Base-by-base conservation (phyloP, 2,113 vertebrate genomes). In the Sylvicapra grimmia region DNA sequence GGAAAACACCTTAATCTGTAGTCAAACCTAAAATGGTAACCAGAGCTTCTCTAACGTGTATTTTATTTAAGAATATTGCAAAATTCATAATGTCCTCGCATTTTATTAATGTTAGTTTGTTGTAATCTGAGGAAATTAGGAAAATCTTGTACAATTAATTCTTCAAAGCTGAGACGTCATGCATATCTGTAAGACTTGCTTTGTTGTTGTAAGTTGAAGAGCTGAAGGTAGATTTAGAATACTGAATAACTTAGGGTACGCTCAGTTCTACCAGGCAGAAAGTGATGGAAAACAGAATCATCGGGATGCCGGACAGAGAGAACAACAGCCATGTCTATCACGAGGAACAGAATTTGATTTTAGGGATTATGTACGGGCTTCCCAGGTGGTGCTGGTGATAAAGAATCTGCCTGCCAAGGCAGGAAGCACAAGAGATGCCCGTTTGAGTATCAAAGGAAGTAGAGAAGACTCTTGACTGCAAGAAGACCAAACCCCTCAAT, bases 21-120 rank as follows among this genome's bases (percentile, higher is more conserved):
- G 93, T 94, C 77, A 91, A 94, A 86, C 31, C 63, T 92, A 44
- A 93, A 94, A 56, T 94, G 75, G 75, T 25, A 96, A 72, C 12
- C 23, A 88, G 54, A 75, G 15, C 2, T 54, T 96, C 95, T 59
- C 79, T 72, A 77, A 31, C 19, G 54, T 84, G 4, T 87, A 79
- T 68, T 97, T 97, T 86, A 86, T 89, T 77, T 58, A 40, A 86
- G 33, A 77, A 89, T 63, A 10, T 86, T 72, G 77, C 86, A 16
- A 85, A 94, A 94, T 25, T 63, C 59, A 0, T 68, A 80, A 68
- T 75, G 90, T 68, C 33, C 16, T 95, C 49, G 53, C 3, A 47
- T 90, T 92, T 56, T 83, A 84, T 89, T 91, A 86, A 92, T 97
- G 79, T 97, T 68, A 79, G 36, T 90, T 16, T 63, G 36, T 80